phyloP scores from a whole-genome alignment of 30 jellyfish, hydroid and myxozoan genomes.

The Hydractinia symbiolongicarpus region DNA sequence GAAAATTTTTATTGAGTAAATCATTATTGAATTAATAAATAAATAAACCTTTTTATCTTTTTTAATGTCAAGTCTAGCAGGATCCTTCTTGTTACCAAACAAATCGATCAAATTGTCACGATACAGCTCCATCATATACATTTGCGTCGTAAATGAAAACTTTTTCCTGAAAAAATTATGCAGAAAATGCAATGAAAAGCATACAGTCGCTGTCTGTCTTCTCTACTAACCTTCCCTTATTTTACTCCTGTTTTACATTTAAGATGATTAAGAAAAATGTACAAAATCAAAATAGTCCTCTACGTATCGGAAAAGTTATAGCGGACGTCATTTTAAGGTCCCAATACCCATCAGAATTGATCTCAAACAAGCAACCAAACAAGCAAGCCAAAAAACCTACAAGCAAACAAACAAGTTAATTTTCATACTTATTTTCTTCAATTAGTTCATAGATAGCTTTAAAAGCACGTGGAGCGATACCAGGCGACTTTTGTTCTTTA shows the following conservation, averaged over 20 bases:
- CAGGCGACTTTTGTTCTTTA: slow-evolving; percentile 89
- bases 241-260: no score
- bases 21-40: neutral
- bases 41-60: slow-evolving; percentile 78
- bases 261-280: no score
- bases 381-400: no score
- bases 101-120: slow-evolving; percentile 72
- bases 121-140: slow-evolving; percentile 81
- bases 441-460: slow-evolving; percentile 45
- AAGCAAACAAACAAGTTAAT: no score
- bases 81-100: slow-evolving; percentile 64
- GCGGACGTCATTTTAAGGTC: no score
- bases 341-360: no score
- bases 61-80: slow-evolving; percentile 78
- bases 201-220: no score
- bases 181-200: neutral
- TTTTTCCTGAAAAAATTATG: slow-evolving; percentile 35
- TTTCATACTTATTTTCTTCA: slow-evolving; percentile 68
- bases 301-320: no score
- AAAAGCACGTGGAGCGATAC: slow-evolving; percentile 91
- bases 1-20: no score
- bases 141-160: slow-evolving; percentile 55
- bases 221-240: no score
- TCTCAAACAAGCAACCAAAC: no score
- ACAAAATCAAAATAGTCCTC: no score